phyloP scores from a whole-genome alignment of 2,888 invertebrate genomes.

The Acronicta psi region DNA sequence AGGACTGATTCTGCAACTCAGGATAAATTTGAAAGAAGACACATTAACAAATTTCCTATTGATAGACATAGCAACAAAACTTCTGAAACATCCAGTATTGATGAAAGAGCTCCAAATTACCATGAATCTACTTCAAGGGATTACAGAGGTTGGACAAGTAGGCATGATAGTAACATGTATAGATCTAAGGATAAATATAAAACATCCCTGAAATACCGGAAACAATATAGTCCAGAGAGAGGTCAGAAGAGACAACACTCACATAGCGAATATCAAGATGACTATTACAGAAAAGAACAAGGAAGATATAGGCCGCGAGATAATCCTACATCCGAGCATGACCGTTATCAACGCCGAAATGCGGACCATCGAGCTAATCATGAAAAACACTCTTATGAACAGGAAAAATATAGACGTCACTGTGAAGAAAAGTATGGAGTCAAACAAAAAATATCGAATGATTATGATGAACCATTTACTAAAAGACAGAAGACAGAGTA shows the following conservation, averaged over 20 bases:
- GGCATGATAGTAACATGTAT: conserved; percentile 58
- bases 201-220: conserved; percentile 56
- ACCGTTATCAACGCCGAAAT: conserved; percentile 29
- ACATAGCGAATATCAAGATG: conserved; percentile 58
- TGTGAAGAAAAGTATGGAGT: conserved; percentile 56
- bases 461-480: conserved; percentile 66
- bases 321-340: conserved; percentile 69
- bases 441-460: conserved; percentile 67
- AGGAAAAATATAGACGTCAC: conserved; percentile 51
- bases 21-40: conserved; percentile 39
- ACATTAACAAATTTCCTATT: conserved; percentile 47
- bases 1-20: conserved; percentile 39
- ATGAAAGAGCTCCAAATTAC: conserved; percentile 57
- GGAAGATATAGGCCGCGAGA: conserved; percentile 61
- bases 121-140: conserved; percentile 46
- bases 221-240: conserved; percentile 66
- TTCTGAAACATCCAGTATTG: conserved; percentile 58
- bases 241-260: conserved; percentile 44
- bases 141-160: conserved; percentile 27
- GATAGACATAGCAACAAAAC: conserved; percentile 55
- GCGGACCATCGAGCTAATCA: conserved; percentile 32
- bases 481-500: conserved; percentile 69
- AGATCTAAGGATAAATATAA: conserved; percentile 65
- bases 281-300: conserved; percentile 58
- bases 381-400: conserved; percentile 53